Evolutionary conservation across 2,113 vertebrate species (phyloP).

Genomic region (Pholis gunnellus): DNA sequence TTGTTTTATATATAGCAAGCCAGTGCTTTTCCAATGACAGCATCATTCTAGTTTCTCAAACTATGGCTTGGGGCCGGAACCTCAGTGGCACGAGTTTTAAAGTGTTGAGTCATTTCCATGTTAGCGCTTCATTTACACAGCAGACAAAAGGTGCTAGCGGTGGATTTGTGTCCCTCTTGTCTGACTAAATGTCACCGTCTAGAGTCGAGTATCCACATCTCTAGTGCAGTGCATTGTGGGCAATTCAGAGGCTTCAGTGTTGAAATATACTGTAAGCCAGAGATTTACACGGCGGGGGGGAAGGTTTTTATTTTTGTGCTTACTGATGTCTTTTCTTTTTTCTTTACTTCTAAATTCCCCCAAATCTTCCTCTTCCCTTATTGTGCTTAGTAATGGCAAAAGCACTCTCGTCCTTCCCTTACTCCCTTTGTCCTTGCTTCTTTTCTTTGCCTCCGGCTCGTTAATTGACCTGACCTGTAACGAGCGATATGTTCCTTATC

Average conservation of each 20-base stretch:
- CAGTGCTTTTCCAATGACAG: slow-evolving; percentile 53
- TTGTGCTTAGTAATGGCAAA: slow-evolving; percentile 38
- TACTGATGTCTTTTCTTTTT: not conserved
- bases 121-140: slow-evolving; percentile 16
- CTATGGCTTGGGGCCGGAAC: slow-evolving; percentile 52
- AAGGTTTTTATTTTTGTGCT: not conserved
- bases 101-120: slow-evolving; percentile 16
- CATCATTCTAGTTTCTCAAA: slow-evolving; percentile 52
- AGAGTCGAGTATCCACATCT: not conserved
- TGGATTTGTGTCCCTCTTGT: slow-evolving; percentile 15
- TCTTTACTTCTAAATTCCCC: not conserved
- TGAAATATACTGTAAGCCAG: not conserved
- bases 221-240: slow-evolving; percentile 3
- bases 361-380: not conserved
- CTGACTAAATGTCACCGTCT: not conserved
- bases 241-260: not conserved
- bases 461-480: not conserved
- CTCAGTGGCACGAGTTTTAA: slow-evolving; percentile 1
- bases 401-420: not conserved
- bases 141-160: slow-evolving; percentile 13
- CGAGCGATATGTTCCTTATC: not conserved
- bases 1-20: slow-evolving; percentile 55
- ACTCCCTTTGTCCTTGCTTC: not conserved
- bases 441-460: not conserved
- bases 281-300: not conserved